Evolutionary conservation across 2,888 invertebrate species (phyloP), one percentile per base, ranked within the genome.

Genomic region (Apotomis capreana): DNA sequence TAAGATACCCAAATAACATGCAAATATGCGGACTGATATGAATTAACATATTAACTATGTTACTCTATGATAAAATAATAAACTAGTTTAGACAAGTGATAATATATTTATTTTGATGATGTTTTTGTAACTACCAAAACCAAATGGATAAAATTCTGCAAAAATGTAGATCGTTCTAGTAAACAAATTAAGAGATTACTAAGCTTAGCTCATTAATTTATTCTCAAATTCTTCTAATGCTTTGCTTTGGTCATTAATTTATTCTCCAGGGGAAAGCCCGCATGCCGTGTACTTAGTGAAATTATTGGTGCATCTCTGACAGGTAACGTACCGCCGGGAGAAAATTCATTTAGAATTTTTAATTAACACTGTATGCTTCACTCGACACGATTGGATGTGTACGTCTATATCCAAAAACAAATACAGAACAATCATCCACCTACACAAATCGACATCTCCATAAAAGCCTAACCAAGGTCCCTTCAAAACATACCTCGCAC

Each of bases 271-370:
- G 74, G 80, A 80, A 80, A 81, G 81, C 77, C 74, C 73, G 74
- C 70, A 68, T 68, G 68, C 74, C 79, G 74, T 76, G 76, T 79
- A 79, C 76, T 76, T 77, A 72, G 78, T 77, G 83, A 83, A 88
- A 85, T 87, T 87, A 87, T 82, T 86, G 82, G 84, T 87, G 86
- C 87, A 88, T 87, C 83, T 86, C 85, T 83, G 77, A 84, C 80
- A 81, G 78, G 75, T 77, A 77, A 82, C 81, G 84, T 83, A 79
- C 81, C 80, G 78, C 72, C 62, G 68, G 78, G 79, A 76, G 78
- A 81, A 81, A 79, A 75, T 72, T 59, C 58, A 69, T 70, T 58
- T 44, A 74, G 70, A 69, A 67, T 58, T 64, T 73, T 73, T 71
- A 72, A 68, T 63, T 44, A 68, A 59, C 67, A 63, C 58, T 51